Conservation (phyloP, 1,140 invertebrate species). For the Bombus consobrinus region DNA sequence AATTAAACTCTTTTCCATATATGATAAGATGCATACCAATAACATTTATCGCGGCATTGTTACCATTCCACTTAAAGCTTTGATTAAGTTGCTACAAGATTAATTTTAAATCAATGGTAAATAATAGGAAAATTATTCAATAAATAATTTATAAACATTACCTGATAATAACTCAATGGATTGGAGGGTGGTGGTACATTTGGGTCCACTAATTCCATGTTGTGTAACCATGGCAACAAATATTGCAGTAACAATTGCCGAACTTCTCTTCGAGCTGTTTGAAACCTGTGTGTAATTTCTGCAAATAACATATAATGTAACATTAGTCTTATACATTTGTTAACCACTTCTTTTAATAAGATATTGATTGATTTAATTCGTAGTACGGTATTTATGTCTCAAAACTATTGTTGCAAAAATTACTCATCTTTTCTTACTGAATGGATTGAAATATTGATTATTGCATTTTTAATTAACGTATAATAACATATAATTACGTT, state of each 20-base stretch:
- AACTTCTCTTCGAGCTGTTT: constrained; percentile 96
- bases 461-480: neutral
- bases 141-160: constrained; percentile 76
- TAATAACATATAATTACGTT: no score
- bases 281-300: constrained; percentile 98
- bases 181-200: constrained; percentile 93
- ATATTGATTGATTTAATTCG: neutral
- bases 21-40: no score
- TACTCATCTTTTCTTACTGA: neutral
- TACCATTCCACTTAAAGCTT: neutral
- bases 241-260: constrained; percentile 95
- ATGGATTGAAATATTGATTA: neutral
- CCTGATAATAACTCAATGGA: constrained; percentile 91
- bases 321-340: neutral
- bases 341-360: neutral
- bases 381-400: neutral
- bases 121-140: neutral
- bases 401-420: neutral
- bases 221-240: constrained; percentile 97
- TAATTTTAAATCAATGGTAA: neutral
- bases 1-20: neutral
- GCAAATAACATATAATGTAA: constrained; percentile 65
- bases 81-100: neutral
- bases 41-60: neutral
- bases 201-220: constrained; percentile 99